Evolutionary conservation across 1,140 invertebrate genomes (phyloP), one percentile per base, ranked within the genome.

Genomic region (Lucilia sericata): DNA sequence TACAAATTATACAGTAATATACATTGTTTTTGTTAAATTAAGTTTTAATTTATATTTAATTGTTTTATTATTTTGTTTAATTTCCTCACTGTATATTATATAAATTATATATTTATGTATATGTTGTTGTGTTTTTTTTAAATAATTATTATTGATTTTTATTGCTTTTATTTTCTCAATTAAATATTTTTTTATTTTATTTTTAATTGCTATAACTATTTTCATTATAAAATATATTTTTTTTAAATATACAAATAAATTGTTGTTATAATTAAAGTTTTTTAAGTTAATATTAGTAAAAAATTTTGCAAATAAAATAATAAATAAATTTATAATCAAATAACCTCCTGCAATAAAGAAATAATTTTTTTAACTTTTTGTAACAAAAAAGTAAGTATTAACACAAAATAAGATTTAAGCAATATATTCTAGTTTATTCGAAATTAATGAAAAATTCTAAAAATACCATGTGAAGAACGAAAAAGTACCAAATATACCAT

Each of bases 211-310:
- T 42, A 42, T n/a, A n/a, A 60, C 14, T 60, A n/a, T 60, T 60
- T 60, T 14, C 17, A n/a, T 60, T 60, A n/a, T 60, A 60, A 60
- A 17, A 55, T 14, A 55, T 60, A 60, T 17, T 60, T 17, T 60
- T 60, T 60, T 78, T 36, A 42, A 42, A 42, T 42, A 42, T 25
- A 74, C 8, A 36, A 76, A 36, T 36, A 76, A 76, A 76, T n/a
- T 76, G 74, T 36, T 76, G 75, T 78, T 78, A 78, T 47, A 78
- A 78, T n/a, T 78, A 47, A 42, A 42, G 42, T 78, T 78, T 10
- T 19, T 78, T 78, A 78, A 78, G 75, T 19, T 47, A 78, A 47
- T 42, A 78, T 78, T 78, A 78, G 74, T 36, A 42, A 78, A 78
- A 47, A 47, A 7, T 2, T 2, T 30, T 30, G 25, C 25, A 47